Evolutionary conservation across 2,888 invertebrate species (phyloP).

Genomic region (Gandaritis pyraliata): DNA sequence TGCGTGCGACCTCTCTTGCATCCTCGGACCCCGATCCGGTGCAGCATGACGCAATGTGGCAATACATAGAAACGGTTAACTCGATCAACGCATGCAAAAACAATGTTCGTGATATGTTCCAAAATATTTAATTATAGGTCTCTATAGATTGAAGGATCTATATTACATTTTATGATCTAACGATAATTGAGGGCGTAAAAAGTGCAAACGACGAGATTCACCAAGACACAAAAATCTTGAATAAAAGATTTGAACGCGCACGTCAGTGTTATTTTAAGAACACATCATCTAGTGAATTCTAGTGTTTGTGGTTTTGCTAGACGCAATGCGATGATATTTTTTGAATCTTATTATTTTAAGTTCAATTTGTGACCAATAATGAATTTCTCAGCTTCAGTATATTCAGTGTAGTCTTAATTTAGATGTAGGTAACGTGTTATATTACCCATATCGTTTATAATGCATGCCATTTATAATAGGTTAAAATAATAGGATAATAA

Average conservation of each 20-base stretch:
- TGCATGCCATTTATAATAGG: slow-evolving; percentile 51
- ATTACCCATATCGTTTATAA: slow-evolving; percentile 34
- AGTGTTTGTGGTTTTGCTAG: background rate
- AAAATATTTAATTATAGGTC: slow-evolving; percentile 35
- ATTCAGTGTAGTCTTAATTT: slow-evolving; percentile 2
- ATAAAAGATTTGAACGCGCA: background rate
- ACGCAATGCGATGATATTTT: background rate
- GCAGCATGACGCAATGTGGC: slow-evolving; percentile 47
- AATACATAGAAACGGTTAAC: slow-evolving; percentile 45
- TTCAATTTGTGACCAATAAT: too few species aligned
- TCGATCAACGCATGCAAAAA: slow-evolving; percentile 48
- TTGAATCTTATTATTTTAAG: slow-evolving; percentile 1
- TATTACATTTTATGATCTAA: slow-evolving; percentile 9
- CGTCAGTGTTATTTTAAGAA: background rate
- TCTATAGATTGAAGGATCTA: slow-evolving; percentile 14
- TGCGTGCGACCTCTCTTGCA: slow-evolving; percentile 64
- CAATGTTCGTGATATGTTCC: slow-evolving; percentile 42
- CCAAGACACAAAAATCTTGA: background rate
- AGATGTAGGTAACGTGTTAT: slow-evolving; percentile 23
- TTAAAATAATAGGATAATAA: slow-evolving; percentile 80
- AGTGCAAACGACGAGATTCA: background rate
- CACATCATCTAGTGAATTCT: background rate
- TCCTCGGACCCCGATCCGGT: slow-evolving; percentile 45
- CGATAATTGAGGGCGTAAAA: background rate
- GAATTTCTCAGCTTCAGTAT: slow-evolving; percentile 1